Evolutionary conservation across 2,888 invertebrate genomes (phyloP).

Genomic region (Drosophila tanythrix): DNA sequence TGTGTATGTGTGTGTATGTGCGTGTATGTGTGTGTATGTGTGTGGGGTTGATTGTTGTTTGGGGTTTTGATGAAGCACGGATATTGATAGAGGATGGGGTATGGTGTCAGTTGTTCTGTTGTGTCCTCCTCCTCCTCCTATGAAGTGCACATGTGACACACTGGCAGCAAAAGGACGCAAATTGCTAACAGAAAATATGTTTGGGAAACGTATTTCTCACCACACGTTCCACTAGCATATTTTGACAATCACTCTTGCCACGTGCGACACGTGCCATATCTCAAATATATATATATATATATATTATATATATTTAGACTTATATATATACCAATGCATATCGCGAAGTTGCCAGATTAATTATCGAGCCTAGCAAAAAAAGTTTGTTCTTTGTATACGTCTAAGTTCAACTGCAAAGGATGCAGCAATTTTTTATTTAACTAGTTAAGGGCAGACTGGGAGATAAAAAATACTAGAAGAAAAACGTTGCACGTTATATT

Average conservation of each 20-base stretch:
- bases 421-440: conserved; percentile 15
- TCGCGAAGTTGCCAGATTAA: conserved; percentile 25
- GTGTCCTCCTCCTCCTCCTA: neutral
- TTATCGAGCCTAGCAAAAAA: conserved; percentile 55
- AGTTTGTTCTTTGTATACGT: neutral
- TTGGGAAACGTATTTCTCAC: neutral
- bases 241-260: neutral
- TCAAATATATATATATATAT: neutral
- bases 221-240: conserved; percentile 8
- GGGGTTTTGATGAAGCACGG: neutral
- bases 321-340: conserved; percentile 35
- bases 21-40: neutral
- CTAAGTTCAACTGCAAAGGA: conserved; percentile 35
- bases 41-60: neutral
- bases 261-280: conserved; percentile 10
- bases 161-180: neutral
- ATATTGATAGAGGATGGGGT: conserved; percentile 19
- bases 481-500: conserved; percentile 29
- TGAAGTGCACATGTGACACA: conserved; percentile 14
- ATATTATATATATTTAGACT: neutral
- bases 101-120: neutral
- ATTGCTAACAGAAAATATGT: conserved; percentile 16
- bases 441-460: conserved; percentile 22
- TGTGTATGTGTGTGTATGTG: conserved; percentile 31
- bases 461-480: conserved; percentile 31